These are phyloP conservation scores for Hipparchia sbordonii DNA, from an alignment of 2,888 invertebrate genomes.

Conservation along the genomic window DNA sequence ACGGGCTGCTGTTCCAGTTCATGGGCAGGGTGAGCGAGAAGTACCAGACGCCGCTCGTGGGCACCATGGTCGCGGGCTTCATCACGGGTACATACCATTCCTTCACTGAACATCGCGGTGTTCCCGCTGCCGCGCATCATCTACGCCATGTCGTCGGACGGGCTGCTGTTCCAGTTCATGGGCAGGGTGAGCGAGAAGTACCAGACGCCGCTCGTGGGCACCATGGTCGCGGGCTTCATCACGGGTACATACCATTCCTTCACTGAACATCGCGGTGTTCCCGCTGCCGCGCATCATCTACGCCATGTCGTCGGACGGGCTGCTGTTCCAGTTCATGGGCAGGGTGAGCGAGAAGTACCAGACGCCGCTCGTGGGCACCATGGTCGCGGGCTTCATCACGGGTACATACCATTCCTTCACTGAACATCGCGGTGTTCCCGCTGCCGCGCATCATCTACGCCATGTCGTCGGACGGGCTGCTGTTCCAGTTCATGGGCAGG, in stretches of 20 bases:
- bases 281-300: conserved; percentile 93
- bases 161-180: no score
- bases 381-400: conserved; percentile 89
- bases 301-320: conserved; percentile 94
- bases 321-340: conserved; percentile 90
- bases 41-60: conserved; percentile 90
- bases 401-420: no score
- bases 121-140: background rate
- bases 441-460: conserved; percentile 94
- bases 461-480: conserved; percentile 93
- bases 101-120: no score
- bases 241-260: conserved; percentile 59
- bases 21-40: conserved; percentile 88
- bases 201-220: no score
- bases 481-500: conserved; percentile 89
- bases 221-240: conserved; percentile 52
- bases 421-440: conserved; percentile 87
- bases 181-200: no score
- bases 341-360: conserved; percentile 88
- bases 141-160: background rate
- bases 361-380: conserved; percentile 90
- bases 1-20: conserved; percentile 91
- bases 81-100: conserved; percentile 72
- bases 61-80: conserved; percentile 89
- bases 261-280: conserved; percentile 84